Evolutionary conservation across 1,140 invertebrate genomes (phyloP), one percentile per base, ranked within the genome.

Genomic region (Holcopasites calliopsidis): DNA sequence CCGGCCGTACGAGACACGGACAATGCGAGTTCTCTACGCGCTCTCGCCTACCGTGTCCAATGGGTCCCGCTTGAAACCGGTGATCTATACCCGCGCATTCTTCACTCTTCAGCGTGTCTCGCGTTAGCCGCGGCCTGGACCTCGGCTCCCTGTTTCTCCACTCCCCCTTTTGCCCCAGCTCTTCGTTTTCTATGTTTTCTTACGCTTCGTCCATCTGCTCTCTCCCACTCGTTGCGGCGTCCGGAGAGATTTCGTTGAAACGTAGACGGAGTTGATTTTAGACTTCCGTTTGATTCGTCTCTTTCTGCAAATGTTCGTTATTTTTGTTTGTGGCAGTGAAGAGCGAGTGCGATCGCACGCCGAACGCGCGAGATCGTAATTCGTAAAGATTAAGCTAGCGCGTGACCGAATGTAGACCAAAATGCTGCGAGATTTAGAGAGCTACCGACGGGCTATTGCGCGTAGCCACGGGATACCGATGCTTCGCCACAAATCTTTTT

Each of bases 401-500:
- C 1, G 28, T 13, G 28, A 35, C 8, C 44, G 23, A 72, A 64
- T 31, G 7, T 72, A 44, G 47, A 40, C 58, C n/a, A 66, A 73
- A 47, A 64, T 55, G 66, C 35, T 35, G 72, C n/a, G 21, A 73
- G 65, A 83, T 80, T 84, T 69, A 71, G 64, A 47, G 69, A 35
- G 71, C 47, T 62, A 66, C 28, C 60, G 65, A 73, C 23, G 57
- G 58, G 57, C 73, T 66, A 77, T 81, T n/a, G 83, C 86, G 85
- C 86, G 76, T 84, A 86, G 54, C 86, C 74, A 61, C 84, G 77
- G 89, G 88, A 85, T 54, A 86, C 78, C 83, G 31, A 61, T 54
- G 73, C 71, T 76, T 76, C 82, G 68, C 71, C 79, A 86, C 86
- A 86, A 90, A 89, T 86, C 85, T 86, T 74, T 73, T 66, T 76